These are phyloP conservation scores for Synergus gifuensis DNA, from an alignment of 2,888 invertebrate species.

Conservation along the genomic window DNA sequence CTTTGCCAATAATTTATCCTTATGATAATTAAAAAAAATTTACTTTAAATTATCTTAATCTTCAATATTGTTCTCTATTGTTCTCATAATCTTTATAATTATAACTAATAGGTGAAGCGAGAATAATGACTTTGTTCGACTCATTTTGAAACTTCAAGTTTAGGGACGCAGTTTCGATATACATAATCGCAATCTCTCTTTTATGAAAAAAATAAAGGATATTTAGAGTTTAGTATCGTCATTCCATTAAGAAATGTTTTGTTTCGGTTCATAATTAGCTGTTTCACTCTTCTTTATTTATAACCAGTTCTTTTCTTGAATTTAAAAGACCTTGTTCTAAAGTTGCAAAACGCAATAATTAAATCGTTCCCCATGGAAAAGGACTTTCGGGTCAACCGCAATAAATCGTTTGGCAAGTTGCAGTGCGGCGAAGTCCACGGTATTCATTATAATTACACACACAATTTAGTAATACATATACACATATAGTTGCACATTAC, in stretches of 20 bases:
- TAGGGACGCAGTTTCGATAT: no score
- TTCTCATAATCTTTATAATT: no score
- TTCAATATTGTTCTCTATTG: no score
- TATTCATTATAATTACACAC: neutral
- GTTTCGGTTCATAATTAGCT: neutral
- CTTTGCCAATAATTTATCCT: no score
- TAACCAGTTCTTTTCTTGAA: neutral
- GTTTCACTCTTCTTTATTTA: neutral
- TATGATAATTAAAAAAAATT: no score
- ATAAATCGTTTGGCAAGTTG: conserved; percentile 29
- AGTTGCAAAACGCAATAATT: conserved; percentile 21
- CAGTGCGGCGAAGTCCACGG: conserved; percentile 11
- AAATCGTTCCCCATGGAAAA: conserved; percentile 23
- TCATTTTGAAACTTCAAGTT: no score
- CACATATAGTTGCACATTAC: neutral
- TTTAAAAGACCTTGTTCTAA: neutral
- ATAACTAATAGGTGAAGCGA: no score
- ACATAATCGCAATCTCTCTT: neutral
- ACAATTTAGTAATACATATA: neutral
- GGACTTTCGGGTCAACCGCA: conserved; percentile 34
- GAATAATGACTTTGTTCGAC: no score
- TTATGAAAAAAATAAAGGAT: neutral
- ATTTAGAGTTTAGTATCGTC: neutral
- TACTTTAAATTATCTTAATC: no score
- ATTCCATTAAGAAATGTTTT: neutral